Evolutionary conservation across 64 coral and sea anemone genomes (phyloP).

Genomic region (Actinia tenebrosa): DNA sequence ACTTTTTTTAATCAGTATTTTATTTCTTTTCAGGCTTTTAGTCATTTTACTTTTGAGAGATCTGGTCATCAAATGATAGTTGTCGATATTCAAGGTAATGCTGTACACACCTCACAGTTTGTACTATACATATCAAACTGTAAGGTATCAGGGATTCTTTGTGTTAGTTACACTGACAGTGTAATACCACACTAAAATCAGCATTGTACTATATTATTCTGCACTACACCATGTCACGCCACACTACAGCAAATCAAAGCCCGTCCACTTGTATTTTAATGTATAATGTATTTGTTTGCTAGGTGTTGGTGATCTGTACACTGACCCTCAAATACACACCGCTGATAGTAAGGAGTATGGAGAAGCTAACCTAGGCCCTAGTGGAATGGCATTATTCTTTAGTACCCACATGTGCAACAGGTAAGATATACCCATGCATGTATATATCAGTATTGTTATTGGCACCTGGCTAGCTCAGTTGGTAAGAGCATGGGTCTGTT

Average conservation of each 20-base stretch:
- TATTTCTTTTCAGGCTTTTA: conserved; percentile 78
- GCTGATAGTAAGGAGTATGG: conserved; percentile 83
- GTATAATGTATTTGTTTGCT: neutral
- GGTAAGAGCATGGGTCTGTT: too few species aligned
- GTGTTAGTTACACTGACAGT: too few species aligned
- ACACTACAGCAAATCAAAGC: too few species aligned
- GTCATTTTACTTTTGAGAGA: conserved; percentile 96
- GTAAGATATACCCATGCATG: conserved; percentile 28
- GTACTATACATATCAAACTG: too few species aligned
- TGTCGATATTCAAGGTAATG: conserved; percentile 93
- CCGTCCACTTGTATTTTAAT: neutral
- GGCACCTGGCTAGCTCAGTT: too few species aligned
- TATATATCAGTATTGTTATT: too few species aligned
- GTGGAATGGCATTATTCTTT: conserved; percentile 92
- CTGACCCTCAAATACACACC: conserved; percentile 93
- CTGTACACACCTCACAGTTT: too few species aligned
- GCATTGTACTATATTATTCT: too few species aligned
- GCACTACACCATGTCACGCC: too few species aligned
- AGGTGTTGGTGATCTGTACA: conserved; percentile 97
- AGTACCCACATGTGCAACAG: conserved; percentile 93
- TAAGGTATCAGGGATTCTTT: too few species aligned
- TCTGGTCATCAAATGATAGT: conserved; percentile 92
- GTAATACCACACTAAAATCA: too few species aligned
- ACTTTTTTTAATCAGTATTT: neutral
- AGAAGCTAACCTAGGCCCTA: conserved; percentile 79